Percentiles rank a stretch among this genome's conserved stretches.
These are phyloP conservation scores for Pterocles gutturalis DNA, from an alignment of 2,113 vertebrate species.

Conservation along the genomic window DNA sequence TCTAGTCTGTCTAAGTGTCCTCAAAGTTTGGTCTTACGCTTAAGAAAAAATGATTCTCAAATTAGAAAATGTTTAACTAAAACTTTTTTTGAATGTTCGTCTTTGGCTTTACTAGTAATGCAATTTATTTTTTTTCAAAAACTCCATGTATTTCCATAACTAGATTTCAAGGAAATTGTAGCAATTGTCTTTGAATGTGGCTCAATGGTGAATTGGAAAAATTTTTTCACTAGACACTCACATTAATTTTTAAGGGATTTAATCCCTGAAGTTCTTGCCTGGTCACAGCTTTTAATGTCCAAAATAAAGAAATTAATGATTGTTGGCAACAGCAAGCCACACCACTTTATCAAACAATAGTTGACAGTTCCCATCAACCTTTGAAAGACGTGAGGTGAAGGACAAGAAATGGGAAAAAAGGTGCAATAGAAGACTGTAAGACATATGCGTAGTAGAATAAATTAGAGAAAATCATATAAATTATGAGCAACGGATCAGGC, in stretches of 20 bases:
- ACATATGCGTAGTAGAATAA: not conserved
- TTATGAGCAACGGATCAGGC: not conserved
- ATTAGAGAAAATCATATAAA: not conserved
- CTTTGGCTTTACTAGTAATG: not conserved
- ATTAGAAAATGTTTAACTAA: not conserved
- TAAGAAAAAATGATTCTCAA: not conserved
- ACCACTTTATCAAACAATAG: not conserved
- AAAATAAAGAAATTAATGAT: not conserved
- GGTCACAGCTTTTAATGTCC: not conserved
- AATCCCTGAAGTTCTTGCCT: not conserved
- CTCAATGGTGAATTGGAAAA: not conserved
- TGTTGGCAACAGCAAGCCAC: not conserved
- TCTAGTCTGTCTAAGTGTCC: not conserved
- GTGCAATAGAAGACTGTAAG: not conserved
- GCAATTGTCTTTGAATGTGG: not conserved
- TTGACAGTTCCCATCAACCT: not conserved
- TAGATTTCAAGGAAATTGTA: not conserved
- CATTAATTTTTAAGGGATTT: not conserved
- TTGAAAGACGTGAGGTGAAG: not conserved
- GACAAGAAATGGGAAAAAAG: not conserved
- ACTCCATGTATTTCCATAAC: not conserved
- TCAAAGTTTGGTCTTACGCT: not conserved
- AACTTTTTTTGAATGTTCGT: rapidly evolving
- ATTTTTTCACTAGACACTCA: not conserved
- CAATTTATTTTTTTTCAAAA: not conserved